Evolutionary conservation across 2,888 invertebrate genomes (phyloP).

Genomic region (Apomyelois bistriatella): DNA sequence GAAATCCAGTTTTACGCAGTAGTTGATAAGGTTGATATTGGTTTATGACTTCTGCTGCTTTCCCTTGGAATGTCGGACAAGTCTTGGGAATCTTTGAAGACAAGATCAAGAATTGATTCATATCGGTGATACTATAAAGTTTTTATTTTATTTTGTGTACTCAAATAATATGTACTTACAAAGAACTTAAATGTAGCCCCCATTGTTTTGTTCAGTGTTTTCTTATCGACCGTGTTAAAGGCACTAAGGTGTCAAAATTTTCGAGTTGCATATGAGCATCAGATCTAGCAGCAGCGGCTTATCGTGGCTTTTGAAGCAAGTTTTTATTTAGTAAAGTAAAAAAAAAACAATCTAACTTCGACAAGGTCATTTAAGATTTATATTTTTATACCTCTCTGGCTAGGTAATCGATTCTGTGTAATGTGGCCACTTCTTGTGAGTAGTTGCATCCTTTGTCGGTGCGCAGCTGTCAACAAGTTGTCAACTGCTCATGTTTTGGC

Average conservation of each 20-base stretch:
- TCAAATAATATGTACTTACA: too few species aligned
- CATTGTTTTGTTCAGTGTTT: too few species aligned
- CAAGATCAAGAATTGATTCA: constrained; percentile 54
- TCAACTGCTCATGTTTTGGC: constrained; percentile 40
- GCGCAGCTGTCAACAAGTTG: constrained; percentile 38
- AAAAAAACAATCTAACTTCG: too few species aligned
- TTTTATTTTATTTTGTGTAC: neutral
- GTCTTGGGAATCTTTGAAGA: constrained; percentile 44
- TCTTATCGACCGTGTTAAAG: too few species aligned
- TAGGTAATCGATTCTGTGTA: neutral
- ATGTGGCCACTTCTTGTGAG: neutral
- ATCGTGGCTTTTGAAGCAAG: too few species aligned
- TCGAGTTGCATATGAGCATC: too few species aligned
- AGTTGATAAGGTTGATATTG: constrained; percentile 40
- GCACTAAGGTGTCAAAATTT: too few species aligned
- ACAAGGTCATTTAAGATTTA: too few species aligned
- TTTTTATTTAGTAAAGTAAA: too few species aligned
- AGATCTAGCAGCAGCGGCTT: too few species aligned
- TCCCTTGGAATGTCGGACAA: constrained; percentile 54
- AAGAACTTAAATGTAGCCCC: too few species aligned
- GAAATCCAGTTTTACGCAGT: constrained; percentile 30
- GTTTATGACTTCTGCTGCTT: constrained; percentile 37
- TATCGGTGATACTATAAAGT: constrained; percentile 52
- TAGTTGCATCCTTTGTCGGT: constrained; percentile 31
- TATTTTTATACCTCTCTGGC: too few species aligned